These are phyloP conservation scores for Microtus richardsoni DNA, from an alignment of 2,113 vertebrate species.

Conservation along the genomic window DNA sequence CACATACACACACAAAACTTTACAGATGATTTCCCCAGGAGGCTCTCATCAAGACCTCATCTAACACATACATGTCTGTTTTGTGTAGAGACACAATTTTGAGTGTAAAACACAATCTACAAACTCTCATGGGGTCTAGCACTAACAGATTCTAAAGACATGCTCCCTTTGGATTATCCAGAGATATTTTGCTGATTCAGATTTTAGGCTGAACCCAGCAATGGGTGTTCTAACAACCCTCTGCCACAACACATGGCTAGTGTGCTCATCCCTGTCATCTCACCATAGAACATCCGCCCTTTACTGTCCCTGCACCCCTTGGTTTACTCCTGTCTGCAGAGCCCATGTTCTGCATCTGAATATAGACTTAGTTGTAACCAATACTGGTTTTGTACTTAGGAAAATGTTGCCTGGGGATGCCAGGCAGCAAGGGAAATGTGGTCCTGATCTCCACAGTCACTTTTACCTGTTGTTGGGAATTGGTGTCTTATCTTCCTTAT, in stretches of 20 bases:
- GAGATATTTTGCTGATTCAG: constrained; percentile 9
- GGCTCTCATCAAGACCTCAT: background rate
- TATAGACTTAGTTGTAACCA: constrained; percentile 49
- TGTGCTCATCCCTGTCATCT: background rate
- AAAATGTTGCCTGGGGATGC: background rate
- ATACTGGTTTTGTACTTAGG: background rate
- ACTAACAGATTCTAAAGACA: background rate
- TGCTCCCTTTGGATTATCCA: background rate
- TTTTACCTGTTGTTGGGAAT: background rate
- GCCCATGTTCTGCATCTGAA: background rate
- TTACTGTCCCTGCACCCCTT: background rate
- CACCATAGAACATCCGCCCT: background rate
- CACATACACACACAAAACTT: background rate
- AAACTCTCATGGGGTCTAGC: background rate
- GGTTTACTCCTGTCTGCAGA: background rate
- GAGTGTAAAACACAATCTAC: background rate
- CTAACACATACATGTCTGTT: background rate
- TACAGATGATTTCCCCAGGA: background rate
- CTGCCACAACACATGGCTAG: background rate
- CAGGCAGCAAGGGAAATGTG: background rate
- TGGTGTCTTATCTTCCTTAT: constrained; percentile 30
- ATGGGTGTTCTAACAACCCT: background rate
- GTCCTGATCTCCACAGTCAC: constrained; percentile 35
- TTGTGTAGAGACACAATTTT: background rate
- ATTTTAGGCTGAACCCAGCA: background rate